Evolutionary conservation across 1,140 invertebrate genomes (phyloP), one percentile per base, ranked within the genome.

Genomic region (Brachionus angularis): DNA sequence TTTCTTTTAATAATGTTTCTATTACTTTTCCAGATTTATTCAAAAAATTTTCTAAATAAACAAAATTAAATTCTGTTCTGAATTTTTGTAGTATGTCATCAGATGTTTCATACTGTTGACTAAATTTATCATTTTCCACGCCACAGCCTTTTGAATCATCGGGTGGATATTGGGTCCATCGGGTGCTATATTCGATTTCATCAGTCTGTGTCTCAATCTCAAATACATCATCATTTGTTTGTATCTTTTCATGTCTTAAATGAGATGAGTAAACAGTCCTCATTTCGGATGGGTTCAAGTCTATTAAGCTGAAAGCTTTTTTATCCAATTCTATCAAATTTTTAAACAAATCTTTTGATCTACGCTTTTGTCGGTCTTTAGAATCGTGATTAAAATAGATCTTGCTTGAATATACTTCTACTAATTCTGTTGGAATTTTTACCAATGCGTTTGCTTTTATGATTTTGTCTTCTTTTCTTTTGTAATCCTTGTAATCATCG

Each of bases 361-460:
- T 16, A n/a, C 62, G 39, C 4, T 27, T 16, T 46, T 67, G 62
- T 47, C 62, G 46, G 23, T 67, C 62, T 4, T 33, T 42, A 7
- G 62, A 67, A 31, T 67, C 62, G 29, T 67, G 62, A 23, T 67
- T 67, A 23, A 67, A 67, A 36, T 47, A 67, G 29, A 67, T 47
- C 47, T 50, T 46, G 23, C 62, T 67, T 14, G 62, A 67, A 67
- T 47, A 67, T 8, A 67, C 62, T 46, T 67, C 42, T 1, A 67
- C 47, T 12, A 25, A 67, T 25, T 67, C 62, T 3, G 62, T 67
- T 7, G 62, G 62, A 67, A 67, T 67, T 46, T 47, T 46, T n/a
- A 67, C 62, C 18, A 47, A 16, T 27, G 47, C 62, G 47, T 67
- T 67, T 1, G 62, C 62, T 34, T 67, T 67, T 2, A 67, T 23